A percentile compares a stretch with the other conserved stretches of the same genome.
Conservation (phyloP, 2,797 vertebrate species). For the Thaleichthys pacificus region DNA sequence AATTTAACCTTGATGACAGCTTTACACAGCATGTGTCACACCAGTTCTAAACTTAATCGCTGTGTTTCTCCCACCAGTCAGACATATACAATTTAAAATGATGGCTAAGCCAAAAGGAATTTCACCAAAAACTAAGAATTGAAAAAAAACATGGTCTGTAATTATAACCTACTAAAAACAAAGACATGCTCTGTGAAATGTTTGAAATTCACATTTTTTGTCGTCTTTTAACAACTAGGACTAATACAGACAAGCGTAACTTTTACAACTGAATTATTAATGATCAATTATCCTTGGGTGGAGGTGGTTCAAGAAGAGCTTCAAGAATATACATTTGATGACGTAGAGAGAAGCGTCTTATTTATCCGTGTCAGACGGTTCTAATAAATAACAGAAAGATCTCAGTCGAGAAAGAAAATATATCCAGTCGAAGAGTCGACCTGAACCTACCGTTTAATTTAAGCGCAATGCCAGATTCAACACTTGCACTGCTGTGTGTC, state of each 20-base stretch:
- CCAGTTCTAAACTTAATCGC: not conserved
- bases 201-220: no score
- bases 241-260: not conserved
- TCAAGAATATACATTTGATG: not conserved
- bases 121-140: no score
- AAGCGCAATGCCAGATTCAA: slow-evolving; percentile 62
- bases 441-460: not conserved
- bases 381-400: slow-evolving; percentile 5
- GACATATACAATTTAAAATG: not conserved
- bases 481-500: slow-evolving; percentile 61
- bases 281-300: not conserved
- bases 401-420: not conserved
- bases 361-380: not conserved
- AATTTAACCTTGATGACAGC: not conserved
- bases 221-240: not conserved
- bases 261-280: not conserved
- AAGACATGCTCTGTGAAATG: not conserved
- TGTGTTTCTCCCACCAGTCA: no score
- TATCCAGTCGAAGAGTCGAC: not conserved
- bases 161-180: not conserved
- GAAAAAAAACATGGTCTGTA: not conserved
- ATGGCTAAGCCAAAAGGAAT: no score
- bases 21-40: not conserved
- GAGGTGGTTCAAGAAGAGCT: not conserved
- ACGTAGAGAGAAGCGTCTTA: not conserved